Evolutionary conservation across 2,888 invertebrate species (phyloP), one percentile per base, ranked within the genome.

Genomic region (Ichneumon xanthorius): DNA sequence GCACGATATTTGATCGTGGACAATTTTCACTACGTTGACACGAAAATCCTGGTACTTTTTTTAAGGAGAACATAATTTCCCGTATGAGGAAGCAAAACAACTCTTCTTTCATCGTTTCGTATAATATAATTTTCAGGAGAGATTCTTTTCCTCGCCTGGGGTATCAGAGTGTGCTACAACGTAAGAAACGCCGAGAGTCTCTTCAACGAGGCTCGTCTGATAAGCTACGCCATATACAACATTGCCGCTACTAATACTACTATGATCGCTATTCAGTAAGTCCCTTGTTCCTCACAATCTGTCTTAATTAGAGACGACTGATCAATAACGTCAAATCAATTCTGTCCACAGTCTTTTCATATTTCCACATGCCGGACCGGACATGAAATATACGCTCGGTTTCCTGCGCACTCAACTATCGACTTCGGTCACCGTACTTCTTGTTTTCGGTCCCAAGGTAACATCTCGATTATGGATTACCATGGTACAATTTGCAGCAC

Each of bases 241-340:
- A 98, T 98, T 91, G 98, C 98, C 89, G 96, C 98, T 80, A 98
- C 98, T 90, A 99, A 99, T 94, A 97, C 97, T 77, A 96, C 98
- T 88, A 98, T 98, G 97, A 97, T 98, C 88, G 97, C 98, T 30
- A 97, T 99, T 92, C 98, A 98, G 99, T 99, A 95, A 97, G 98
- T 97, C 91, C 55, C 55, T 61, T 61, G 58, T 65, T 63, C 26
- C 70, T 79, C 81, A 11, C 11, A 11, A n/a, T 58, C 5, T 26
- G 4, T 26, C 9, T 22, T 55, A 9, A 55, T 19, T 55, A 19
- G 37, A 11, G 0, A 45, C 16, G 37, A 81, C 37, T n/a, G n/a
- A 48, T 16, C 26, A 33, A 33, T 76, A 19, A 53, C 14, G 58
- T 14, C 1, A 0, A 58, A 58, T 26, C 40, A 22, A 53, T 30